Conservation (phyloP, 2,113 vertebrate species). For the Macquaria australasica region DNA sequence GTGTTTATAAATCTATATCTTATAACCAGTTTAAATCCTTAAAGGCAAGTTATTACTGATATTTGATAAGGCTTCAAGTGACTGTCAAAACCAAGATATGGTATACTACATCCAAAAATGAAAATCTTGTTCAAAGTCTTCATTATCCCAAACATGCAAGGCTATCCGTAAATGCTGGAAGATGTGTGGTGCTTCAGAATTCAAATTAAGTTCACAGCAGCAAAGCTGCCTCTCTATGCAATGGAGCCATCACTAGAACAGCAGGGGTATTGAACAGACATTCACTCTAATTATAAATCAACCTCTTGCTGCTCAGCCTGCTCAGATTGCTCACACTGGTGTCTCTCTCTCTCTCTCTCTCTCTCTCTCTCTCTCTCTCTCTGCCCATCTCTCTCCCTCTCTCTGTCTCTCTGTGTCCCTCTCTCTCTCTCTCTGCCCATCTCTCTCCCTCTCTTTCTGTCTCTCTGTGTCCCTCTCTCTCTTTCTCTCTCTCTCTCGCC, state of each 20-base stretch:
- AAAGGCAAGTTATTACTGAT: background rate
- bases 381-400: background rate
- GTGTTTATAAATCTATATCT: background rate
- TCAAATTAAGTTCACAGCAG: slow-evolving; percentile 72
- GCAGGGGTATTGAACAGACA: slow-evolving; percentile 72
- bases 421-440: slow-evolving; percentile 30
- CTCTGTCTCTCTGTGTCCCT: slow-evolving; percentile 25
- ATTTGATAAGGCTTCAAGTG: background rate
- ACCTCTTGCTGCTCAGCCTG: slow-evolving; percentile 69
- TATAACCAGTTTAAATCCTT: background rate
- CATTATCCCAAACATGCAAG: slow-evolving; percentile 40
- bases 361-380: slow-evolving; percentile 15
- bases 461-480: slow-evolving; percentile 7
- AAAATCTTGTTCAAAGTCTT: slow-evolving; percentile 26
- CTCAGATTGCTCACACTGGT: slow-evolving; percentile 61
- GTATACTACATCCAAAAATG: background rate
- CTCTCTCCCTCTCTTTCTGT: slow-evolving; percentile 30
- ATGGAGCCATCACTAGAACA: slow-evolving; percentile 75
- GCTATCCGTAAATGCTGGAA: slow-evolving; percentile 49
- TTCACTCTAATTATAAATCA: slow-evolving; percentile 81
- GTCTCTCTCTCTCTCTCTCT: slow-evolving; percentile 35
- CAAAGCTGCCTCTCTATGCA: slow-evolving; percentile 67
- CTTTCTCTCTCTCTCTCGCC: slow-evolving; percentile 42
- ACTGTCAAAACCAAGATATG: slow-evolving; percentile 11
- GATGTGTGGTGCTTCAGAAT: slow-evolving; percentile 66